Percentiles rank a stretch among this genome's conserved stretches.
Evolutionary conservation across 1,140 invertebrate species (phyloP).

Genomic region (Calycopis cecrops): DNA sequence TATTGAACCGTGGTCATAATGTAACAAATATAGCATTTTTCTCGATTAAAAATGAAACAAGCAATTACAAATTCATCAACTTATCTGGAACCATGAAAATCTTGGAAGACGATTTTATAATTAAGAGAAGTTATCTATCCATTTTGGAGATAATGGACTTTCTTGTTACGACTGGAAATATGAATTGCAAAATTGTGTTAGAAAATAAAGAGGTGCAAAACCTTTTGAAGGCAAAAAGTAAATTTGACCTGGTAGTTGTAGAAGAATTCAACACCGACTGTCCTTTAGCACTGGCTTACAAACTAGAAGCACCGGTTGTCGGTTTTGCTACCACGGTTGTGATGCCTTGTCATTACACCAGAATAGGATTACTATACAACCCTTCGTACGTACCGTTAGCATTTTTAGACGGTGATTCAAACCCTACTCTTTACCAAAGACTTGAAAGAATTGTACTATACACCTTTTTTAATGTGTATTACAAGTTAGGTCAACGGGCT

Average conservation of each 20-base stretch:
- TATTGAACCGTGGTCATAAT: constrained; percentile 81
- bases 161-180: constrained; percentile 27
- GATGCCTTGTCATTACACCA: constrained; percentile 76
- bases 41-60: constrained; percentile 66
- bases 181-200: constrained; percentile 59
- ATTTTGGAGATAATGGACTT: constrained; percentile 32
- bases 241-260: constrained; percentile 80
- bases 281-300: constrained; percentile 76
- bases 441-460: constrained; percentile 30
- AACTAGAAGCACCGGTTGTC: constrained; percentile 78
- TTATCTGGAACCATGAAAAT: constrained; percentile 48
- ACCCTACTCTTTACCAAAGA: constrained; percentile 54
- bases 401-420: constrained; percentile 16
- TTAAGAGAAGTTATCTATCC: constrained; percentile 39
- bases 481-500: constrained; percentile 29
- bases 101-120: constrained; percentile 35
- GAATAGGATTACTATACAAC: constrained; percentile 74
- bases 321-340: constrained; percentile 71
- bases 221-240: constrained; percentile 49
- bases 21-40: constrained; percentile 83
- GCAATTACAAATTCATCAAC: constrained; percentile 78
- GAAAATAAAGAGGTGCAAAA: constrained; percentile 52
- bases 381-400: constrained; percentile 63
- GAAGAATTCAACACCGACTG: constrained; percentile 83
- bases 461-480: constrained; percentile 7